These are phyloP conservation scores for Nematopogon swammerdamellus DNA, from an alignment of 2,888 invertebrate species.

Conservation along the genomic window DNA sequence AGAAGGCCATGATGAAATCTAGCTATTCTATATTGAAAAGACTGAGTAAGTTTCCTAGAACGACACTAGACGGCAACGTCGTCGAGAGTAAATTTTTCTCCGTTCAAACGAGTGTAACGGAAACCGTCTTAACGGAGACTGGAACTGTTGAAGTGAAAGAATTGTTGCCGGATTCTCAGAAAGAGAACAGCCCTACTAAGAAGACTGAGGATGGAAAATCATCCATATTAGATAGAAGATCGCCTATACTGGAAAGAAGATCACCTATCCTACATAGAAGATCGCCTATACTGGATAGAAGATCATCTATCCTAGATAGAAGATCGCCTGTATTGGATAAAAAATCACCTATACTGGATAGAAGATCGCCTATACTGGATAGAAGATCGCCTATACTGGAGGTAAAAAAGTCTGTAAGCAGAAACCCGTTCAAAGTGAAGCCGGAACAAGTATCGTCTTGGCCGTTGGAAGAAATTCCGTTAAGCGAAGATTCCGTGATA, in stretches of 20 bases:
- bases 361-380: conserved; percentile 2
- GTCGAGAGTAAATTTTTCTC: conserved; percentile 60
- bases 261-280: too few species aligned
- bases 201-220: conserved; percentile 11
- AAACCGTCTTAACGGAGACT: conserved; percentile 12
- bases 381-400: conserved; percentile 8
- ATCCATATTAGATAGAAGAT: conserved; percentile 17
- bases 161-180: not conserved
- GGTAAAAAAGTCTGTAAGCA: conserved; percentile 11
- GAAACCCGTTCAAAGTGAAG: conserved; percentile 21
- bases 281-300: too few species aligned
- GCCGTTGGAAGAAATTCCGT: conserved; percentile 13
- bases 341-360: too few species aligned
- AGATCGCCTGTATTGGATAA: too few species aligned
- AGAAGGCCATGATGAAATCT: conserved; percentile 25
- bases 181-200: conserved; percentile 9
- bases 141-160: conserved; percentile 5
- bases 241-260: too few species aligned
- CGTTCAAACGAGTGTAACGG: conserved; percentile 13
- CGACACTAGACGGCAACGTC: conserved; percentile 35
- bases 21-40: conserved; percentile 34
- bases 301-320: too few species aligned
- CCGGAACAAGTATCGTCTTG: conserved; percentile 7
- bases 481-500: conserved; percentile 31
- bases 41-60: conserved; percentile 51